A percentile compares a stretch with the other conserved stretches of the same genome.
These are phyloP conservation scores for Addax nasomaculatus DNA, from an alignment of 2,113 vertebrate species.

Conservation along the genomic window DNA sequence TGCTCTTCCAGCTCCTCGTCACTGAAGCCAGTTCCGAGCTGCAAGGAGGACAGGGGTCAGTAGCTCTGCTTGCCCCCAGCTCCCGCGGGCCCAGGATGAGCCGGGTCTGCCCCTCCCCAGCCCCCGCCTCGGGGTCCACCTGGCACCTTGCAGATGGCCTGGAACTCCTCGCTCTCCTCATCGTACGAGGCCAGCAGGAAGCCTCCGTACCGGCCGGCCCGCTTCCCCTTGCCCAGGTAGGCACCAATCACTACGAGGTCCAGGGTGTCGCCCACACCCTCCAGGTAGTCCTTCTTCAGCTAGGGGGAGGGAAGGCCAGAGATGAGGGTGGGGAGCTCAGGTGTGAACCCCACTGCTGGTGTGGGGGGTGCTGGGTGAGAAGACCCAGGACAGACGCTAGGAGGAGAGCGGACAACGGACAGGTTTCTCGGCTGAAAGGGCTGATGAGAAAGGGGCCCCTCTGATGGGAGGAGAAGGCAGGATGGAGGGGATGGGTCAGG, in stretches of 20 bases:
- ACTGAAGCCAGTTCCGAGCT: slow-evolving; percentile 95
- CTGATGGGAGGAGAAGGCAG: rapidly evolving
- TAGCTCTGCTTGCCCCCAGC: no score
- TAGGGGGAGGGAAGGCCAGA: slow-evolving; percentile 38
- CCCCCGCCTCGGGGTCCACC: rapidly evolving
- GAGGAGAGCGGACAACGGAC: rapidly evolving
- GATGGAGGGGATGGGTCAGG: rapidly evolving
- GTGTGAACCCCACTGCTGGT: rapidly evolving
- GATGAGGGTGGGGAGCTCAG: background rate
- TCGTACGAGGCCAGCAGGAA: slow-evolving; percentile 92
- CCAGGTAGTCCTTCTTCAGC: slow-evolving; percentile 95
- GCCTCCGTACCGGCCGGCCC: slow-evolving; percentile 89
- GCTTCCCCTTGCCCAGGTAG: slow-evolving; percentile 91
- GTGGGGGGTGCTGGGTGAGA: rapidly evolving
- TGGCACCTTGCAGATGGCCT: slow-evolving; percentile 92
- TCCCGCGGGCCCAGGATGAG: rapidly evolving
- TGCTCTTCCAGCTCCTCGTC: slow-evolving; percentile 91
- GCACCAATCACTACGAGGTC: slow-evolving; percentile 93
- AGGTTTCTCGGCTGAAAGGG: background rate
- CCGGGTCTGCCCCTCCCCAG: rapidly evolving
- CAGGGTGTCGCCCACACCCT: slow-evolving; percentile 89
- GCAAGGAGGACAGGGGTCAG: slow-evolving; percentile 23
- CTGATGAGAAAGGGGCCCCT: background rate
- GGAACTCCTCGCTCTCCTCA: slow-evolving; percentile 91
- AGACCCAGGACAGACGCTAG: rapidly evolving